Evolutionary conservation across 2,797 vertebrate genomes (phyloP).

Genomic region (Heterohyrax brucei): DNA sequence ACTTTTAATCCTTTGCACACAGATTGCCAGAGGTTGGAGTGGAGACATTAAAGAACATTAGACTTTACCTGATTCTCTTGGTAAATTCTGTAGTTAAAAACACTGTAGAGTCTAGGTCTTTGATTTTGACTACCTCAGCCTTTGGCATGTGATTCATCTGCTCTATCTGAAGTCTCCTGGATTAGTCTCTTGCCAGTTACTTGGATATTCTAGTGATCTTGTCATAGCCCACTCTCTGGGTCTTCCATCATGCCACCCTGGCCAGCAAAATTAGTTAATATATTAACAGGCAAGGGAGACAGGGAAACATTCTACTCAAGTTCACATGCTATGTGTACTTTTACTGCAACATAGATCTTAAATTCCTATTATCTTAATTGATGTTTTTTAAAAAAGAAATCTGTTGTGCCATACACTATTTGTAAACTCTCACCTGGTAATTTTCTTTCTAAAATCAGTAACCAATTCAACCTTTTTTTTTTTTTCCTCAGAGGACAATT

Average conservation of each 20-base stretch:
- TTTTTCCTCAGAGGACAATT: background rate
- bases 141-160: background rate
- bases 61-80: background rate
- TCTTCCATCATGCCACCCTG: background rate
- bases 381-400: slow-evolving; percentile 16
- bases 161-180: background rate
- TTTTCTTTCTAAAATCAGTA: slow-evolving; percentile 41
- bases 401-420: background rate
- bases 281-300: background rate
- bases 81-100: background rate
- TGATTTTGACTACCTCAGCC: no score
- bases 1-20: background rate
- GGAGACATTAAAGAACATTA: background rate
- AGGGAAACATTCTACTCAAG: background rate
- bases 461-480: background rate
- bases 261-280: background rate
- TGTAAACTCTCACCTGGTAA: background rate
- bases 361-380: background rate
- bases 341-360: slow-evolving; percentile 13
- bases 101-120: background rate
- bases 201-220: background rate
- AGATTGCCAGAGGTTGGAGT: background rate
- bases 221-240: background rate
- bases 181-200: background rate
- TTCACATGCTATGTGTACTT: background rate